phyloP scores from a whole-genome alignment of 2,113 vertebrate genomes.

The Myrmecobius fasciatus region DNA sequence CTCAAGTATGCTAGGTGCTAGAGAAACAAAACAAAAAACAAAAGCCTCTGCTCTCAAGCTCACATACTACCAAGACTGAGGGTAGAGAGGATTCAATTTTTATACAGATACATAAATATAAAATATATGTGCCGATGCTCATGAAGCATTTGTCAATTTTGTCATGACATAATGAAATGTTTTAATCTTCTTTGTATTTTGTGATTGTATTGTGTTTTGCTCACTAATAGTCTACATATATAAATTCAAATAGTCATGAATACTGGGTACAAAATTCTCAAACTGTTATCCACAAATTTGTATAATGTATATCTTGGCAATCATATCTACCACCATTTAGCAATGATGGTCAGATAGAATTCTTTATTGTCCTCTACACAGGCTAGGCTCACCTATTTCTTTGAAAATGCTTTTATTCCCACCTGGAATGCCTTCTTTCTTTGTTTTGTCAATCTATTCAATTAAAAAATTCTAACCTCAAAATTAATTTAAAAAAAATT shows the following conservation, averaged over 20 bases:
- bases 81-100: not conserved
- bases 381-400: not conserved
- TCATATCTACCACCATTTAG: not conserved
- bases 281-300: not conserved
- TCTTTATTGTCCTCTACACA: not conserved
- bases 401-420: not conserved
- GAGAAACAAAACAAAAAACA: not conserved
- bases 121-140: constrained; percentile 21
- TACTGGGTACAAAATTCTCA: too few relatives aligned
- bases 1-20: not conserved
- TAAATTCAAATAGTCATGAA: not conserved
- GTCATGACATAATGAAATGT: not conserved
- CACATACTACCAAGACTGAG: not conserved
- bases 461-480: not conserved
- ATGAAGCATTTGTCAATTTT: constrained; percentile 27
- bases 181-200: not conserved
- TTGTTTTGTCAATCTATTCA: not conserved
- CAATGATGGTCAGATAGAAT: not conserved
- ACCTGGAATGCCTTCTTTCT: not conserved
- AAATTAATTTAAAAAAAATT: not conserved
- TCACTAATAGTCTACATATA: not conserved
- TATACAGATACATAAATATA: not conserved
- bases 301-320: not conserved
- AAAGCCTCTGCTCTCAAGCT: not conserved
- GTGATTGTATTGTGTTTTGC: not conserved